Percentiles rank a stretch among this genome's conserved stretches.
phyloP scores from a whole-genome alignment of 1,140 invertebrate species.

The Hesperophylax magnus region DNA sequence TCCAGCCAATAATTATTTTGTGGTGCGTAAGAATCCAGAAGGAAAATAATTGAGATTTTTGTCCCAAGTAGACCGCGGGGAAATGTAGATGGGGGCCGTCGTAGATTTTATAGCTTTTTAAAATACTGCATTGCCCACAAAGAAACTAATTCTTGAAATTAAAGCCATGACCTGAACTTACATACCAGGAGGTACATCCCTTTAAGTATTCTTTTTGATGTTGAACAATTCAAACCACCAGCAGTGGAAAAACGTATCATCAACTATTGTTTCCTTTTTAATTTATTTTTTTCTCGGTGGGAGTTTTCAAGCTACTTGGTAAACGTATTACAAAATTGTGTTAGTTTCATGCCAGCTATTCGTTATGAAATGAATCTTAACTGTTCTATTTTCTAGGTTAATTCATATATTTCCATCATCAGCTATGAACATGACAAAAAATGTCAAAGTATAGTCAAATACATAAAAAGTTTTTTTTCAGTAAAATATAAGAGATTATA shows the following conservation, averaged over 20 bases:
- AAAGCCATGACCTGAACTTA: conserved; percentile 6
- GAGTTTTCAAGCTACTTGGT: too few species aligned
- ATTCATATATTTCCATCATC: too few species aligned
- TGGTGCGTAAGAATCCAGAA: conserved; percentile 68
- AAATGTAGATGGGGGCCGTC: conserved; percentile 47
- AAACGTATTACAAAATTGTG: too few species aligned
- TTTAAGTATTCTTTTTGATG: not conserved
- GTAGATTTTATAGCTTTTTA: conserved; percentile 47
- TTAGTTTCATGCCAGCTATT: too few species aligned
- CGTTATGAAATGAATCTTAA: too few species aligned
- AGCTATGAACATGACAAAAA: too few species aligned
- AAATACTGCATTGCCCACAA: conserved; percentile 40
- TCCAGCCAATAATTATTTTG: conserved; percentile 72
- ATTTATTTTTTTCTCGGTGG: too few species aligned
- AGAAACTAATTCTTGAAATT: conserved; percentile 35
- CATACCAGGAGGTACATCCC: not conserved
- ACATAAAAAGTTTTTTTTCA: too few species aligned
- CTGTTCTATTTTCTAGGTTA: too few species aligned
- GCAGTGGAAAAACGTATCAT: not conserved
- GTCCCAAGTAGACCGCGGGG: conserved; percentile 52
- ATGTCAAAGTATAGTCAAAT: too few species aligned
- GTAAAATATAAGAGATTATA: too few species aligned
- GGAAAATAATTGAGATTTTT: conserved; percentile 61
- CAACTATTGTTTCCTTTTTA: too few species aligned
- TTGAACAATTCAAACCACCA: not conserved